phyloP scores from a whole-genome alignment of 2,888 invertebrate species.

The Caradrina clavipalpis region DNA sequence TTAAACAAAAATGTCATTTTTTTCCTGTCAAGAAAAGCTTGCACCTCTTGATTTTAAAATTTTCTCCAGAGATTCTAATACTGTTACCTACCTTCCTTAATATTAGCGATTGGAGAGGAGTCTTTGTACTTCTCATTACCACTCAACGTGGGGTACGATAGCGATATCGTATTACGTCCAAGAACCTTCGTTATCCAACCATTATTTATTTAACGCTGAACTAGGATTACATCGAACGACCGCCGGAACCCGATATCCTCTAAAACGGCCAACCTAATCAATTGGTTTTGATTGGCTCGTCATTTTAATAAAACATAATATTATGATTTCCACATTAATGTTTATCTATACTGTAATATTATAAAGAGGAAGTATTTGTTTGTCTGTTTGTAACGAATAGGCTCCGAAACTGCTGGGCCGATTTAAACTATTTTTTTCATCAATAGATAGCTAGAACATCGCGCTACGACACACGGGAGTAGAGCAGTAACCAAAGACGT shows the following conservation, averaged over 20 bases:
- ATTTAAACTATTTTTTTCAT: too few relatives aligned
- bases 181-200: slow-evolving; percentile 25
- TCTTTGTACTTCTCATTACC: slow-evolving; percentile 36
- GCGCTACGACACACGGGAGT: too few relatives aligned
- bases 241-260: slow-evolving; percentile 7
- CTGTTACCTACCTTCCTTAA: neutral
- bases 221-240: slow-evolving; percentile 23
- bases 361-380: too few relatives aligned
- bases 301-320: too few relatives aligned
- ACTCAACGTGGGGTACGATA: slow-evolving; percentile 28
- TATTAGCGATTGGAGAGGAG: neutral
- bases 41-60: neutral
- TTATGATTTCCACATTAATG: too few relatives aligned
- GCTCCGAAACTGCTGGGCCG: too few relatives aligned
- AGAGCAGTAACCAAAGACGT: too few relatives aligned
- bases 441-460: too few relatives aligned
- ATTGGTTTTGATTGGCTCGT: neutral
- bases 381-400: too few relatives aligned
- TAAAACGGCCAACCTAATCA: neutral
- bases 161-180: slow-evolving; percentile 21
- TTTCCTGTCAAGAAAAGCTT: neutral
- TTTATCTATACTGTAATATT: too few relatives aligned
- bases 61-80: slow-evolving; percentile 2
- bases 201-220: slow-evolving; percentile 57
- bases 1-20: neutral